Conservation (phyloP, 2,113 vertebrate species). For the Pitta sordida region DNA sequence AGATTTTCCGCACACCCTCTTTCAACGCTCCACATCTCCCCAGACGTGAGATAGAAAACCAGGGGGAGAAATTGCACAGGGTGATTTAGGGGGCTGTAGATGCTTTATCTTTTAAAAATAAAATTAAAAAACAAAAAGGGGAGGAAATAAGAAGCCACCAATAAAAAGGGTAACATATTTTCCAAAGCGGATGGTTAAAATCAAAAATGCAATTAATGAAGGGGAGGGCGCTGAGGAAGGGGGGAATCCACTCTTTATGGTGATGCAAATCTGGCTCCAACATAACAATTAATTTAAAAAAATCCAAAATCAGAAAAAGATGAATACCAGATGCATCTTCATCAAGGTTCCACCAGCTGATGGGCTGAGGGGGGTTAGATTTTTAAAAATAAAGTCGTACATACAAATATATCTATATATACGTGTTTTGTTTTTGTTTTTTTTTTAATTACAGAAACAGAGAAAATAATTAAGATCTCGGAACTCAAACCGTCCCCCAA, state of each 20-base stretch:
- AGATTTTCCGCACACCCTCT: not conserved
- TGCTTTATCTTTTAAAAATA: not conserved
- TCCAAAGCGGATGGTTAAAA: constrained; percentile 11
- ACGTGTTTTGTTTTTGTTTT: too few relatives aligned
- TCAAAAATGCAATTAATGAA: constrained; percentile 16
- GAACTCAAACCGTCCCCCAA: not conserved
- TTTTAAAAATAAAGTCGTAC: not conserved
- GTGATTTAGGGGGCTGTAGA: not conserved
- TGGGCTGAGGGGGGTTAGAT: not conserved
- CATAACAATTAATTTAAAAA: constrained; percentile 31
- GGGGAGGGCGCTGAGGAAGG: not conserved
- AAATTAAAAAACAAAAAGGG: not conserved
- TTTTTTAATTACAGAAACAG: not conserved
- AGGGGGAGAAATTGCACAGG: not conserved
- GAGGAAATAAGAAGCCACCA: not conserved
- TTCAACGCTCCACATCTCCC: constrained; percentile 18
- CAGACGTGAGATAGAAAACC: constrained; percentile 12
- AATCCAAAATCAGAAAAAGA: not conserved
- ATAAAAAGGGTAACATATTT: not conserved
- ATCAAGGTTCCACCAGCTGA: constrained; percentile 28
- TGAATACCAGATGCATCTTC: constrained; percentile 35
- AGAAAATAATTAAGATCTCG: not conserved
- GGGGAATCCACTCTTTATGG: constrained; percentile 31
- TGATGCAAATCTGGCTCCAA: constrained; percentile 43
- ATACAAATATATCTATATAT: too few relatives aligned